These are phyloP conservation scores for Elephantulus edwardii DNA, from an alignment of 2,113 vertebrate species.

Conservation along the genomic window DNA sequence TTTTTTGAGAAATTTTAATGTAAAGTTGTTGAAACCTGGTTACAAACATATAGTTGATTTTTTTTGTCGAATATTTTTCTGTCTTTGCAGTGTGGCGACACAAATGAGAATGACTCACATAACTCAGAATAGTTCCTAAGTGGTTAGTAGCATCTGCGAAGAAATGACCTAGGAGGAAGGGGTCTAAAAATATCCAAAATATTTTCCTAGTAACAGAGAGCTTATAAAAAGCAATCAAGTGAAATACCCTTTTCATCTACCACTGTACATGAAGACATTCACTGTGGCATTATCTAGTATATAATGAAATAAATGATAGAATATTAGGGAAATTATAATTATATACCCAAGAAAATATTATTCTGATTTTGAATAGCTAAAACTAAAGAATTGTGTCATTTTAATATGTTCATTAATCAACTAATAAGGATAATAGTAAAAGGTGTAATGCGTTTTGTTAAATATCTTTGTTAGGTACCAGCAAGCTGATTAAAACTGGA, in stretches of 20 bases:
- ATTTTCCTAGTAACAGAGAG: neutral
- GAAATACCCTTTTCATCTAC: neutral
- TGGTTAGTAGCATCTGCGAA: neutral
- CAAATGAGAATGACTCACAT: neutral
- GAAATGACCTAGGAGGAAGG: neutral
- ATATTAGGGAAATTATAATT: neutral
- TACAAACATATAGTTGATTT: neutral
- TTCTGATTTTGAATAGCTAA: neutral
- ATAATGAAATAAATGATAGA: neutral
- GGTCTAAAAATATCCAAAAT: slow-evolving; percentile 1
- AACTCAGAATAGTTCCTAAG: neutral
- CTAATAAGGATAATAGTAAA: neutral
- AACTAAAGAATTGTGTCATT: neutral
- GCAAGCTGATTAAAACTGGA: no score
- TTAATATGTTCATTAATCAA: neutral
- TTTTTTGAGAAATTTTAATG: no score
- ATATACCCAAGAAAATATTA: neutral
- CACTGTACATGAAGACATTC: neutral
- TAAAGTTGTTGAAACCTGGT: neutral
- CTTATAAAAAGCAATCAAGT: neutral
- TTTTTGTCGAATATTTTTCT: neutral
- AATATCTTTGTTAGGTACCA: no score
- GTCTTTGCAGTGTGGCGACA: neutral
- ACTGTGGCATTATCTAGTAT: neutral
- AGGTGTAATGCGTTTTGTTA: neutral